Evolutionary conservation across 2,797 vertebrate species (phyloP), one percentile per base, ranked within the genome.

Genomic region (Acanthurus leucopareius): DNA sequence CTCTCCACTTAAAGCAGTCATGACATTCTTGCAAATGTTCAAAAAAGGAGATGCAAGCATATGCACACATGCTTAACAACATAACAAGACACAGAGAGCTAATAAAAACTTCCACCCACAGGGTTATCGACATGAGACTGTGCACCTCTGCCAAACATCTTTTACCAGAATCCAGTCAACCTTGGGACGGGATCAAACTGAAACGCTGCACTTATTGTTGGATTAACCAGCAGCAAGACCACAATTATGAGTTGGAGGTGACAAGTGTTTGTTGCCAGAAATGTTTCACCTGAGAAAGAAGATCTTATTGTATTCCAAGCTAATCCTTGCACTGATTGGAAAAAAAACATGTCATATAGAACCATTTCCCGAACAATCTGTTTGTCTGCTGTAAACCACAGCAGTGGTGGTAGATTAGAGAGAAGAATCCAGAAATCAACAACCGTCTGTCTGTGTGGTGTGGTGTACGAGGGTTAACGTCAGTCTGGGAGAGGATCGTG

Each of bases 401-500:
- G 59, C 84, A 85, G 85, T 74, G 63, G 79, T 53, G 86, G 88
- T 81, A 85, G 86, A 85, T 85, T 87, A 89, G 86, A 87, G 86
- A 88, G 77, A 86, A 58, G 84, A 84, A 88, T 93, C 89, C 88
- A 91, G 90, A 85, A 93, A 91, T 92, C 89, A 91, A 90, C 86
- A 83, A 86, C 22, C 68, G 82, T 89, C 82, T 90, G 91, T 88
- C 75, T 91, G 84, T 88, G 86, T 88, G 92, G 80, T 81, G 77
- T 87, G 89, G 80, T 84, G 86, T 87, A 73, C 54, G 79, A 73
- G 78, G 82, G 83, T 81, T 85, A 87, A 87, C 62, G 73, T 86
- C 64, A 84, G 90, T 88, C 90, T 87, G 83, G 82, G 84, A 87
- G 73, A 80, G 40, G 69, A 79, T 73, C 76, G 28, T 63, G 22